Conservation (phyloP, 2,113 vertebrate species). For the Cyanoderma ruficeps region DNA sequence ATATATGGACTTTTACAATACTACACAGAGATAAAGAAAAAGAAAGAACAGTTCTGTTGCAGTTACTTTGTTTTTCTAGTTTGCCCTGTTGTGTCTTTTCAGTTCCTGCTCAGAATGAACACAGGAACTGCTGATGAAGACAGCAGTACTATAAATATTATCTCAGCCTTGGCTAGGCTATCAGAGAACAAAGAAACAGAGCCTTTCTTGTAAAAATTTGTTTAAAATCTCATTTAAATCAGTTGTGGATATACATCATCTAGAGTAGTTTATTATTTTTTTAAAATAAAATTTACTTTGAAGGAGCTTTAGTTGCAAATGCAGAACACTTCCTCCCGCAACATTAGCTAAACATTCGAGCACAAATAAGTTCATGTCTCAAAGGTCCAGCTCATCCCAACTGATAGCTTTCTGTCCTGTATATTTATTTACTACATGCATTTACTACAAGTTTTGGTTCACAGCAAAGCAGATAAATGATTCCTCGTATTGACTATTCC, state of each 20-base stretch:
- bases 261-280: neutral
- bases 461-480: constrained; percentile 32
- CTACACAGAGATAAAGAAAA: neutral
- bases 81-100: neutral
- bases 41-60: neutral
- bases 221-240: neutral
- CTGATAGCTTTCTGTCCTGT: neutral
- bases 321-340: neutral
- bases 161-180: neutral
- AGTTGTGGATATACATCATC: neutral
- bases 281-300: neutral
- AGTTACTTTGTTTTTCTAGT: neutral
- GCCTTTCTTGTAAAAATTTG: neutral
- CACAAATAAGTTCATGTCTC: neutral
- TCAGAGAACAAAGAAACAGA: neutral
- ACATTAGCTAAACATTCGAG: neutral
- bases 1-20: neutral
- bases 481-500: neutral
- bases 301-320: neutral
- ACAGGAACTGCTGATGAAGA: neutral
- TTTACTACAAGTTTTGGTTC: neutral
- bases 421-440: neutral
- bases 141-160: neutral
- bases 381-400: neutral
- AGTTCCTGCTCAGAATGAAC: neutral